These are phyloP conservation scores for Microcaecilia unicolor DNA, from an alignment of 2,797 vertebrate species.

Conservation along the genomic window DNA sequence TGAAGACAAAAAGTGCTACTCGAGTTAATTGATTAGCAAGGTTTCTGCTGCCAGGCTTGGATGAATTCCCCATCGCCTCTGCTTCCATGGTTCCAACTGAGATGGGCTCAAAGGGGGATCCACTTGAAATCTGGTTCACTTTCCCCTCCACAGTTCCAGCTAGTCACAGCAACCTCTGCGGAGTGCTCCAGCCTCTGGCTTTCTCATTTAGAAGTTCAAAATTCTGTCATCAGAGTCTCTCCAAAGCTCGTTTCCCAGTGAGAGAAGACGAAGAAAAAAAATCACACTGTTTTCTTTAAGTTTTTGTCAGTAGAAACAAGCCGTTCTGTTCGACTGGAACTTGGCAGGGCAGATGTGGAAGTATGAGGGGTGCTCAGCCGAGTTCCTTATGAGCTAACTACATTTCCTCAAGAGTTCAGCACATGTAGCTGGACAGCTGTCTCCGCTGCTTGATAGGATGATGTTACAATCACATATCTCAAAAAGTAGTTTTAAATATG, in stretches of 20 bases:
- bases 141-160: conserved; percentile 27
- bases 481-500: too few relatives aligned
- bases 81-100: conserved; percentile 47
- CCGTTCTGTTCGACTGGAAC: conserved; percentile 15
- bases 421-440: conserved; percentile 44
- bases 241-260: conserved; percentile 24
- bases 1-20: conserved; percentile 64
- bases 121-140: conserved; percentile 16
- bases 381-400: conserved; percentile 23
- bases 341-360: conserved; percentile 38
- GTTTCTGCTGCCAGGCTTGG: conserved; percentile 24
- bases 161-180: too few relatives aligned
- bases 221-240: conserved; percentile 30
- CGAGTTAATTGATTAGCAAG: conserved; percentile 53
- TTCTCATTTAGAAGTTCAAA: conserved; percentile 33
- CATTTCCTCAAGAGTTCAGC: conserved; percentile 40
- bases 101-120: neutral
- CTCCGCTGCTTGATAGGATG: conserved; percentile 51
- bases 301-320: conserved; percentile 12
- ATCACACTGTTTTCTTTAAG: conserved; percentile 30
- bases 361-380: conserved; percentile 34
- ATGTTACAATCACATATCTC: neutral
- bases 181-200: conserved; percentile 19
- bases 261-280: conserved; percentile 20
- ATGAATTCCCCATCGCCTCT: conserved; percentile 33